A percentile compares a stretch with the other conserved stretches of the same genome.
Evolutionary conservation across 2,797 vertebrate genomes (phyloP).

Genomic region (Chlorospingus flavigularis): DNA sequence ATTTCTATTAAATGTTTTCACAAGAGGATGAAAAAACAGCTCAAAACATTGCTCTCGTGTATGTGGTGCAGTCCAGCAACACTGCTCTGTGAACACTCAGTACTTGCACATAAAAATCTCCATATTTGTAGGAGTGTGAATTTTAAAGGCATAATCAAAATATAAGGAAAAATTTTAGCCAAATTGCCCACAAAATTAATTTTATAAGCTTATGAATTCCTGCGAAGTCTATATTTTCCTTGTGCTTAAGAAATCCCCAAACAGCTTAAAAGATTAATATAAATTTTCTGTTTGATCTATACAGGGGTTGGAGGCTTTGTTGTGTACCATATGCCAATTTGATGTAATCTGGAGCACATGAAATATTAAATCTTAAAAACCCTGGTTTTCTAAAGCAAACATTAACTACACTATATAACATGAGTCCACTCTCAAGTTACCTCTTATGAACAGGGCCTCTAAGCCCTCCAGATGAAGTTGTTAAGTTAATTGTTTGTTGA

Average conservation of each 20-base stretch:
- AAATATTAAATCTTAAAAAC: constrained; percentile 67
- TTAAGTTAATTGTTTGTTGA: constrained; percentile 39
- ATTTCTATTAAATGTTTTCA: constrained; percentile 32
- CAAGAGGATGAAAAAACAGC: constrained; percentile 24
- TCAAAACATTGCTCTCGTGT: background rate
- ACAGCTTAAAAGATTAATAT: constrained; percentile 40
- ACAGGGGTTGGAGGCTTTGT: constrained; percentile 16
- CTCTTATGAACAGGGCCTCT: constrained; percentile 5
- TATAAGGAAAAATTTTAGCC: constrained; percentile 9
- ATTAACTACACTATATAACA: constrained; percentile 44
- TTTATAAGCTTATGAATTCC: constrained; percentile 47
- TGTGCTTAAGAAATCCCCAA: background rate
- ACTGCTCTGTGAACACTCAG: background rate
- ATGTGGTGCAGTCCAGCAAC: background rate
- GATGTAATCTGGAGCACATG: constrained; percentile 62
- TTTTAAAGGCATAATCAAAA: constrained; percentile 40
- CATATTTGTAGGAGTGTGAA: background rate
- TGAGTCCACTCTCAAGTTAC: constrained; percentile 18
- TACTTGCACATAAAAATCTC: background rate
- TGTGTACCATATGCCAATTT: constrained; percentile 49
- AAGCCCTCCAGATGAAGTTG: constrained; percentile 1
- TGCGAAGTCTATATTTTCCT: background rate
- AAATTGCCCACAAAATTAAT: constrained; percentile 18
- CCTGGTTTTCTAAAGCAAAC: constrained; percentile 38
- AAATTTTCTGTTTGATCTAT: constrained; percentile 44